Conservation (phyloP, 1,140 invertebrate genomes). For the Ceratoteleas bidentatus region DNA sequence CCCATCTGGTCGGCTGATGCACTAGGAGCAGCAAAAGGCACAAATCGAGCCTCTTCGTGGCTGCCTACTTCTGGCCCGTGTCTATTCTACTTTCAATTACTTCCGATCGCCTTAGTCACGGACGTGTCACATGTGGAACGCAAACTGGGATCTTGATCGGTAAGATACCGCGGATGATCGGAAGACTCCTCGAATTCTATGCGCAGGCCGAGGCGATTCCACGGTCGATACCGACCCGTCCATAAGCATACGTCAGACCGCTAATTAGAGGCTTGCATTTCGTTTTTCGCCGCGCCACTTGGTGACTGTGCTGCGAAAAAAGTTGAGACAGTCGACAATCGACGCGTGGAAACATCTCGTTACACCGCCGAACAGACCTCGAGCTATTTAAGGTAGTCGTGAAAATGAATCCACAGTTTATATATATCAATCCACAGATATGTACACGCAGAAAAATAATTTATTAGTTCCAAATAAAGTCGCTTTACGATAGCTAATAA, state of each 20-base stretch:
- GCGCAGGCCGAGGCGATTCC: slow-evolving; percentile 42
- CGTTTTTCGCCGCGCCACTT: slow-evolving; percentile 20
- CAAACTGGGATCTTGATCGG: slow-evolving; percentile 46
- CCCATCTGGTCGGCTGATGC: slow-evolving; percentile 50
- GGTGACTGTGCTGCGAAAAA: slow-evolving; percentile 13
- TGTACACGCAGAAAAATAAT: too few relatives aligned
- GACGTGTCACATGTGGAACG: slow-evolving; percentile 70
- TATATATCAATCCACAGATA: too few relatives aligned
- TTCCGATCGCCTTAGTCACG: slow-evolving; percentile 65
- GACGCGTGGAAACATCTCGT: too few relatives aligned
- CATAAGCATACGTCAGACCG: slow-evolving; percentile 49
- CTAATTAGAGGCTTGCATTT: slow-evolving; percentile 58
- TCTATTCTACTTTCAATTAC: slow-evolving; percentile 69
- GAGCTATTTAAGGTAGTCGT: too few relatives aligned
- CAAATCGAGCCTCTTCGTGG: slow-evolving; percentile 40
- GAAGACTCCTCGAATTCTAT: slow-evolving; percentile 39
- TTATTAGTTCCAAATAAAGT: too few relatives aligned
- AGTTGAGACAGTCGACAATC: too few relatives aligned
- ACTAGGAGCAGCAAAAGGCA: slow-evolving; percentile 34
- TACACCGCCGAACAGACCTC: too few relatives aligned
- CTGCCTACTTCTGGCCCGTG: slow-evolving; percentile 51
- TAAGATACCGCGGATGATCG: slow-evolving; percentile 49
- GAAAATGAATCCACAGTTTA: too few relatives aligned
- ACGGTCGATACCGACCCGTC: slow-evolving; percentile 35
- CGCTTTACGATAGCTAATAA: too few relatives aligned